Base-by-base conservation (phyloP, 2,113 vertebrate genomes). In the Diadophis punctatus region DNA sequence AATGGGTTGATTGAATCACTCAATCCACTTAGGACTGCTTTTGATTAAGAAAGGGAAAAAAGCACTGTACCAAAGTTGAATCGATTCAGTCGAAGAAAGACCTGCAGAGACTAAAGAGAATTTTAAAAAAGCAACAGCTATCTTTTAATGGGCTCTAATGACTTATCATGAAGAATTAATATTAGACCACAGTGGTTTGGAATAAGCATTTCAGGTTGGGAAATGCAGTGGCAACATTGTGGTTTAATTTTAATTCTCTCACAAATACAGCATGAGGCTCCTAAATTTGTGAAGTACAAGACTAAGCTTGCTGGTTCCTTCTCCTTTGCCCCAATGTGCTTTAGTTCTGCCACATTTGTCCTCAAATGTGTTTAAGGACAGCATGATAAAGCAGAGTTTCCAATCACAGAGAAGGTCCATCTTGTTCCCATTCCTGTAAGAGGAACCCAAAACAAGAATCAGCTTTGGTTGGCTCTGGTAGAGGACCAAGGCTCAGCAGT, bases 1-100 rank as follows among this genome's bases (percentile, higher is more conserved):
- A 51, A 27, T 74, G 53, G 23, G 0, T 46, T 46, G 18, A 18
- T 63, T 80, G 87, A 51, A 53, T 84, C 88, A 5, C 48, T 48
- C 95, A 51, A 8, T 93, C 93, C 58, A 94, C 52, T 85, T 3
- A 84, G 9, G 43, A 8, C 0, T 23, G 18, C 92, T 55, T 87
- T 92, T 90, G 87, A 89, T 87, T 30, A 94, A 85, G 85, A 74
- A 86, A 27, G 16, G 58, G 74, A n/a, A 86, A 80, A 91, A 27
- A 0, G 0, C 68, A 43, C 18, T 91, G 90, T 87, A 39, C 30
- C 95, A 58, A 93, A 94, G 74, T 53, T 14, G 39, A 91, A 90
- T 93, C 60, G 58, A 2, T 53, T 95, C 4, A 43, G 55, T 6
- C 89, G 27, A 95, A 94, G 11, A 8, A 93, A 95, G 84, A 49